These are phyloP conservation scores for Drosophila macrothrix DNA, from an alignment of 2,888 invertebrate genomes.

Conservation along the genomic window DNA sequence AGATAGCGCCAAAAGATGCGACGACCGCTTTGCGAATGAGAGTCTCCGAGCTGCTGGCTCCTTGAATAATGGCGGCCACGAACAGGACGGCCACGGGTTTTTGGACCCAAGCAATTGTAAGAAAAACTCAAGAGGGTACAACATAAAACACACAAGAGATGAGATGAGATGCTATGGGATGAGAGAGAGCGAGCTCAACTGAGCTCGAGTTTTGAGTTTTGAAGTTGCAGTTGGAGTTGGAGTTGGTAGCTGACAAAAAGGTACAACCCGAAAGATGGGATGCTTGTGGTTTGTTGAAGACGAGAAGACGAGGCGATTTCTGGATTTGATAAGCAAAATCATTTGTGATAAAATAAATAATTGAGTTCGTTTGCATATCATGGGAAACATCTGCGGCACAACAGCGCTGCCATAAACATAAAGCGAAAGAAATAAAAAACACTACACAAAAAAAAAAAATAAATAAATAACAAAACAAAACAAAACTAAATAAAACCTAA, in stretches of 20 bases:
- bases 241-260: conserved; percentile 65
- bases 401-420: conserved; percentile 27
- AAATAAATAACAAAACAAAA: background rate
- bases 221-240: conserved; percentile 54
- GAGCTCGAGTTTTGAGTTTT: conserved; percentile 20
- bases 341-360: conserved; percentile 83
- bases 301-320: conserved; percentile 73
- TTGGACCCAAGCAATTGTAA: conserved; percentile 72
- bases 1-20: conserved; percentile 79
- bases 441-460: conserved; percentile 7
- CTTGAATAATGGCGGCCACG: conserved; percentile 78
- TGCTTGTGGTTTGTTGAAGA: conserved; percentile 58
- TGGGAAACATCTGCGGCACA: conserved; percentile 74
- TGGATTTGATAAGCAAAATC: conserved; percentile 81
- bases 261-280: conserved; percentile 29
- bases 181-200: conserved; percentile 28
- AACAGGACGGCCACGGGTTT: conserved; percentile 58
- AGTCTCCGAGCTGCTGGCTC: conserved; percentile 50
- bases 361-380: conserved; percentile 84
- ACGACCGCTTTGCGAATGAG: conserved; percentile 73
- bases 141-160: conserved; percentile 71
- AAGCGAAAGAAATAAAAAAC: conserved; percentile 28
- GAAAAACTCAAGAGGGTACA: conserved; percentile 77
- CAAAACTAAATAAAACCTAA: conserved; percentile 44
- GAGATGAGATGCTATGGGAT: conserved; percentile 54